phyloP scores from a whole-genome alignment of 1,140 invertebrate species.

The Zophobas morio region DNA sequence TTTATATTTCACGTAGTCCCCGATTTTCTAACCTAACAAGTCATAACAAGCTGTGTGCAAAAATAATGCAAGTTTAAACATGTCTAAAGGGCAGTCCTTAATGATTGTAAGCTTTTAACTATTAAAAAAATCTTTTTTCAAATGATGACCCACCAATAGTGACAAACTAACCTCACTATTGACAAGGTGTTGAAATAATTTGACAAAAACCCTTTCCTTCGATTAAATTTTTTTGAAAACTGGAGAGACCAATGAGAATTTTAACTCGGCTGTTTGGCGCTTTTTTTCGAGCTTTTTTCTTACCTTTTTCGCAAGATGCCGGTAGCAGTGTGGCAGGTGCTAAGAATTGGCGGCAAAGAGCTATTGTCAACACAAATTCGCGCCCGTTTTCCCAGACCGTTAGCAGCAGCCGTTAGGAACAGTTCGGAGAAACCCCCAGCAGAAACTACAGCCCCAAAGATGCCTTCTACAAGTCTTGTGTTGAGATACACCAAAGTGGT shows the following conservation, averaged over 20 bases:
- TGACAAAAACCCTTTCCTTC: not conserved
- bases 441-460: slow-evolving; percentile 13
- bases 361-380: not conserved
- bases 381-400: slow-evolving; percentile 2
- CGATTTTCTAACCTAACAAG: too few relatives aligned
- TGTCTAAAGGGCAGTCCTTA: too few relatives aligned
- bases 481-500: slow-evolving; percentile 81
- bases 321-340: slow-evolving; percentile 10
- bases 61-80: too few relatives aligned
- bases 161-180: not conserved
- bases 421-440: not conserved
- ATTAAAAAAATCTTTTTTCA: too few relatives aligned
- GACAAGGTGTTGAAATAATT: too few relatives aligned
- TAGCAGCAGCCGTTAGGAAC: not conserved
- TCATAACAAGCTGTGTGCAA: too few relatives aligned
- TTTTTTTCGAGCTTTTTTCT: slow-evolving; percentile 13
- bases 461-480: slow-evolving; percentile 54
- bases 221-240: not conserved
- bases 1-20: too few relatives aligned
- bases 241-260: not conserved
- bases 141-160: too few relatives aligned
- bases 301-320: slow-evolving; percentile 17
- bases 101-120: too few relatives aligned
- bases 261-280: not conserved
- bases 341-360: slow-evolving; percentile 28